phyloP scores from a whole-genome alignment of 2,888 invertebrate species.

The Caenorhabditis plicata region DNA sequence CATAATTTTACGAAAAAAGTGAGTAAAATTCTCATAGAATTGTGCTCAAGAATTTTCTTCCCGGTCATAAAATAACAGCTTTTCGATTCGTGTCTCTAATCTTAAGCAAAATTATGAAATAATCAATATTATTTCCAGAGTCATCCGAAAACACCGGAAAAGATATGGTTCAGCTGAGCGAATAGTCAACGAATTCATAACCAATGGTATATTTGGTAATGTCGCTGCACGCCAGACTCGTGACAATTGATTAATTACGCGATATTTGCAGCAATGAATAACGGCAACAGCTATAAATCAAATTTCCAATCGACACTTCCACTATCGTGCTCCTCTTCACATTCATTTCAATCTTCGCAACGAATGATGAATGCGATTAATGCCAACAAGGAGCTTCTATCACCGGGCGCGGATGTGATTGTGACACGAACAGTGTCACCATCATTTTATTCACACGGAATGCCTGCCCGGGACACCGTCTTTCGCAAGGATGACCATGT shows the following conservation, averaged over 20 bases:
- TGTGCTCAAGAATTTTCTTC: background rate
- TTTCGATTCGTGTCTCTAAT: too few relatives aligned
- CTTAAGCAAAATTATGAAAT: too few relatives aligned
- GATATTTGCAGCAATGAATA: slow-evolving; percentile 24
- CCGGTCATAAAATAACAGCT: background rate
- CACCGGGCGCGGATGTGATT: slow-evolving; percentile 28
- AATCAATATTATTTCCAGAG: too few relatives aligned
- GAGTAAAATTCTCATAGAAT: background rate
- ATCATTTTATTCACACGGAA: slow-evolving; percentile 31
- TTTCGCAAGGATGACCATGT: slow-evolving; percentile 38
- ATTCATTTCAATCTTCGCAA: slow-evolving; percentile 22
- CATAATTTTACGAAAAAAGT: background rate
- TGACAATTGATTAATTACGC: background rate
- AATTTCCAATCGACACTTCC: slow-evolving; percentile 22
- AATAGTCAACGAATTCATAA: slow-evolving; percentile 31
- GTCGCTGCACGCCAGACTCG: background rate
- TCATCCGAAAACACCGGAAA: too few relatives aligned
- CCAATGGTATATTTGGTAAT: slow-evolving; percentile 26
- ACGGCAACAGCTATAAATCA: slow-evolving; percentile 29
- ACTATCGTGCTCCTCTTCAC: slow-evolving; percentile 28
- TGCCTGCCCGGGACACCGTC: slow-evolving; percentile 11
- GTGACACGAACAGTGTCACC: slow-evolving; percentile 36
- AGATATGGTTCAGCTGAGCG: slow-evolving; percentile 17
- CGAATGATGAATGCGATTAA: slow-evolving; percentile 28
- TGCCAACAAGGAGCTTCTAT: slow-evolving; percentile 24